Percentiles rank a stretch among this genome's conserved stretches.
These are phyloP conservation scores for Grapholita molesta DNA, from an alignment of 1,140 invertebrate genomes.

Conservation along the genomic window DNA sequence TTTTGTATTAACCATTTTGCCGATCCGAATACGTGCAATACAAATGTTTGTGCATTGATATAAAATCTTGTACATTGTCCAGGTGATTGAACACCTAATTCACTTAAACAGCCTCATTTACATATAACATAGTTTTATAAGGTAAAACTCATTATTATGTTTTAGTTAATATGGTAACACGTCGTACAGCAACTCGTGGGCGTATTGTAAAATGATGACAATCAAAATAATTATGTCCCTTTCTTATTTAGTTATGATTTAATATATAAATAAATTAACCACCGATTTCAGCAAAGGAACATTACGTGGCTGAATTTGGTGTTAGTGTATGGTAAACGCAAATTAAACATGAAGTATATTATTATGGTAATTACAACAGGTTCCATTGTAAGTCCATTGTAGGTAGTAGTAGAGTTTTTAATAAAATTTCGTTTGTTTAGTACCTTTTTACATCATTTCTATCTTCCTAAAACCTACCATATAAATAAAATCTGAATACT, in stretches of 20 bases:
- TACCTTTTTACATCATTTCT: no score
- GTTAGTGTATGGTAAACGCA: no score
- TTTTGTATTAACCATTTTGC: no score
- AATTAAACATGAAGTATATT: no score
- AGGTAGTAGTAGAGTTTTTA: no score
- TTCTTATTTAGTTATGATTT: background rate
- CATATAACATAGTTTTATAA: background rate
- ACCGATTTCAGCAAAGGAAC: no score
- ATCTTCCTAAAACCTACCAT: no score
- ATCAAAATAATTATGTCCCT: background rate
- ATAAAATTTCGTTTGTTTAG: no score
- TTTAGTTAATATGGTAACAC: background rate
- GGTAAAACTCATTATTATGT: background rate
- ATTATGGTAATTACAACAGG: no score
- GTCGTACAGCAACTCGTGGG: background rate
- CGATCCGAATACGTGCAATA: background rate
- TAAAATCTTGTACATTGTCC: background rate
- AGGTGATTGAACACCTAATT: background rate
- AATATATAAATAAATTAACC: background rate
- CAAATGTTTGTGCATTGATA: background rate
- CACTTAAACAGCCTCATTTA: background rate
- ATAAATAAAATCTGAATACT: no score
- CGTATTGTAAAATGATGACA: background rate
- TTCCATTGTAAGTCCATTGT: no score
- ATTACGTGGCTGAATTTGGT: background rate